Evolutionary conservation across 2,797 vertebrate genomes (phyloP).

Genomic region (Sebastes vulpes): DNA sequence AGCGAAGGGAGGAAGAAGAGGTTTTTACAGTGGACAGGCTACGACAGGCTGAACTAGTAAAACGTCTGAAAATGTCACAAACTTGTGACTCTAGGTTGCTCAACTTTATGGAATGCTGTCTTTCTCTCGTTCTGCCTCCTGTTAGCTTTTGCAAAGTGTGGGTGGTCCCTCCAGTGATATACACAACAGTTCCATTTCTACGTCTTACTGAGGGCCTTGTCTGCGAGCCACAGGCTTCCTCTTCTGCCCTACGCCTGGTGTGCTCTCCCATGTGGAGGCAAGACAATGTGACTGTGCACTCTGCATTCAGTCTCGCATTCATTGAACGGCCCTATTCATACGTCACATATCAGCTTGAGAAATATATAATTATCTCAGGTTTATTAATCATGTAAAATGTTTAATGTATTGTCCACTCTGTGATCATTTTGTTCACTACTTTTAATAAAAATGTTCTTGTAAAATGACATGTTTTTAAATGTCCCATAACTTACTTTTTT

Average conservation of each 20-base stretch:
- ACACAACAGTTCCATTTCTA: conserved; percentile 50
- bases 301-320: not conserved
- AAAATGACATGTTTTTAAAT: conserved; percentile 25
- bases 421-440: conserved; percentile 7
- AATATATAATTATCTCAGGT: conserved; percentile 1
- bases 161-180: conserved; percentile 70
- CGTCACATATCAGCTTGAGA: not conserved
- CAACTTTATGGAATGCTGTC: conserved; percentile 52
- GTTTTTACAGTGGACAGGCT: conserved; percentile 26
- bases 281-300: conserved; percentile 17
- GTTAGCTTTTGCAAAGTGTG: conserved; percentile 64
- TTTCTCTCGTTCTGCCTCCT: conserved; percentile 37
- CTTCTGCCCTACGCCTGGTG: conserved; percentile 1
- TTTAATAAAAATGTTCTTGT: conserved; percentile 3
- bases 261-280: conserved; percentile 18
- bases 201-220: conserved; percentile 37
- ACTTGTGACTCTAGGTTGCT: conserved; percentile 48
- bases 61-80: conserved; percentile 50
- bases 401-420: not conserved
- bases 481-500: conserved; percentile 5
- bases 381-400: conserved; percentile 8
- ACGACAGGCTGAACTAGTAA: conserved; percentile 27
- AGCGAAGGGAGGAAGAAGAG: not conserved
- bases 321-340: not conserved
- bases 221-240: conserved; percentile 34